A percentile compares a stretch with the other conserved stretches of the same genome.
These are phyloP conservation scores for Malacosoma neustria DNA, from an alignment of 2,888 invertebrate genomes.

Conservation along the genomic window DNA sequence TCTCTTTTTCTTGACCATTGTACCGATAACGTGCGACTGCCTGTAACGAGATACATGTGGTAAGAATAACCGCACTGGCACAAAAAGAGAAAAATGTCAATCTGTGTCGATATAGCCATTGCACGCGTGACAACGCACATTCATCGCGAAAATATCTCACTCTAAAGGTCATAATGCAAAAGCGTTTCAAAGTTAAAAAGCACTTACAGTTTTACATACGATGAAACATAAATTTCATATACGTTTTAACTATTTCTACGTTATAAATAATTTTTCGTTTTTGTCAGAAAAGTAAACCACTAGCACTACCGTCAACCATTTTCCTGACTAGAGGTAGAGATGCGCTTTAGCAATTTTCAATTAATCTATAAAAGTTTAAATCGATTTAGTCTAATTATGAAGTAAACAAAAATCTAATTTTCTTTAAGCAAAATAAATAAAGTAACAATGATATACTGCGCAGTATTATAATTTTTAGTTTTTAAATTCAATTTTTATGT, in stretches of 20 bases:
- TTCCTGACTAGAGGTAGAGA: too few species aligned
- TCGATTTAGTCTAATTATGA: too few species aligned
- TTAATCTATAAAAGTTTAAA: too few species aligned
- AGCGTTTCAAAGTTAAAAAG: slow-evolving; percentile 22
- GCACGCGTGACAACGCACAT: slow-evolving; percentile 73
- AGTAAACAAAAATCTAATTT: too few species aligned
- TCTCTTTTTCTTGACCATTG: slow-evolving; percentile 85
- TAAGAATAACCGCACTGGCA: slow-evolving; percentile 65
- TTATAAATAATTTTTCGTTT: slow-evolving; percentile 33
- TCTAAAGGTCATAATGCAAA: slow-evolving; percentile 18
- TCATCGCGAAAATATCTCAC: slow-evolving; percentile 33
- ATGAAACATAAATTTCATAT: slow-evolving; percentile 27
- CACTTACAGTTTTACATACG: slow-evolving; percentile 60
- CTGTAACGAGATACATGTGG: slow-evolving; percentile 70
- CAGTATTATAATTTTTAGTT: too few species aligned
- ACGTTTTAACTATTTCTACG: slow-evolving; percentile 29
- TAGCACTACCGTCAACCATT: slow-evolving; percentile 64
- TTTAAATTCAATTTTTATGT: too few species aligned
- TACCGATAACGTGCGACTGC: slow-evolving; percentile 45
- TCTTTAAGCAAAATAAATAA: too few species aligned
- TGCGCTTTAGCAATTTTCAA: too few species aligned
- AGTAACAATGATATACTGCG: too few species aligned
- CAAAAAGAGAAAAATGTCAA: slow-evolving; percentile 72
- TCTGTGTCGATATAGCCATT: slow-evolving; percentile 70
- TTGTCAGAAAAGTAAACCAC: slow-evolving; percentile 60